Evolutionary conservation across 2,888 invertebrate species (phyloP), one percentile per base, ranked within the genome.

Genomic region (Diarsia mendica): DNA sequence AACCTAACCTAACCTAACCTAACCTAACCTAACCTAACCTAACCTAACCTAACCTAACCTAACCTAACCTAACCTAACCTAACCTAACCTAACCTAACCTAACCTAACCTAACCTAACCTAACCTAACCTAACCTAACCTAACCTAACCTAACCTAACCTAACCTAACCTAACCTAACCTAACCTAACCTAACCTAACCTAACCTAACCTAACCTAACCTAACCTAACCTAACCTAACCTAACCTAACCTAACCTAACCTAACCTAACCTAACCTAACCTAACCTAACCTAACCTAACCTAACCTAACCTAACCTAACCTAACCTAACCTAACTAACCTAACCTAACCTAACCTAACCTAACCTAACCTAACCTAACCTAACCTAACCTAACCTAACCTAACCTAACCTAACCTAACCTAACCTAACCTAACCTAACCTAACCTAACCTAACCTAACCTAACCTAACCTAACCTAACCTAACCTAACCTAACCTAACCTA

Each of bases 61-160:
- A 72, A 72, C 74, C 74, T 74, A 74, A 74, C 74, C 74, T 74
- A 74, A 74, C 74, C 74, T 74, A 74, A 74, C 74, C 74, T 74
- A 74, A 74, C 74, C 74, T 74, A 68, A 74, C 77, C 77, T 77
- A 77, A 77, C 77, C 72, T 72, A 77, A 72, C 77, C 72, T 72
- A 77, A 72, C 77, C 72, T 69, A 77, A 72, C 77, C 76, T 76
- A 76, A 76, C 76, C 76, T 76, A 76, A 76, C 75, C 75, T 75
- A 75, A 75, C 75, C 75, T 75, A 75, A 88, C 88, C 88, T 85
- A 86, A 86, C 86, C 86, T 86, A 86, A 85, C 83, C 85, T 83
- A 80, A 84, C 84, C 80, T 78, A 80, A 80, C 82, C 81, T 79
- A 83, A 80, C 81, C 79, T 75, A 83, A 84, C 82, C 84, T 80